Conservation (phyloP, 2,797 vertebrate species). For the Bradypodion pumilum region DNA sequence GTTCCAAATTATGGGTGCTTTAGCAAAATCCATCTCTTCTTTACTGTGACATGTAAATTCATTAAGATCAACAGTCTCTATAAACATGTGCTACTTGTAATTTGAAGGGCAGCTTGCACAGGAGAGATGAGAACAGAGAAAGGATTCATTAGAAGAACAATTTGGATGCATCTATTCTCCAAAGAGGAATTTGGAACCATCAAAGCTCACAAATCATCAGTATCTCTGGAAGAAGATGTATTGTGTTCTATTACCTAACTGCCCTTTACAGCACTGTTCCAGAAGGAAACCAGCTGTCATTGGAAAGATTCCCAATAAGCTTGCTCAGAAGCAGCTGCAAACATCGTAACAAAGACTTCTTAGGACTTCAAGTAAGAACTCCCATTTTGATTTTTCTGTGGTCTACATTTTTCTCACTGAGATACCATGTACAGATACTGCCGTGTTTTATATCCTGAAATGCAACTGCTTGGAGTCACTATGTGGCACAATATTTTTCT, state of each 20-base stretch:
- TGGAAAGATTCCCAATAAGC: constrained; percentile 25
- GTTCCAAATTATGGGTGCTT: background rate
- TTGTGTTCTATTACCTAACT: constrained; percentile 16
- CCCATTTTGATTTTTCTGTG: constrained; percentile 7
- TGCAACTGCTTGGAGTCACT: background rate
- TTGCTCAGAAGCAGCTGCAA: background rate
- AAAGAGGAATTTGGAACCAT: background rate
- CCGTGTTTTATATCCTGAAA: background rate
- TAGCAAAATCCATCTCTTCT: constrained; percentile 2
- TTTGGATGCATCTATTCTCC: background rate
- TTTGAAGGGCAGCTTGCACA: background rate
- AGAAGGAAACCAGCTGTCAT: constrained; percentile 31
- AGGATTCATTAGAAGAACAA: background rate
- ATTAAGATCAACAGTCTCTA: background rate
- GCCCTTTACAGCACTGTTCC: constrained; percentile 22
- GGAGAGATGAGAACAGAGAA: background rate
- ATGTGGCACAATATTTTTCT: background rate
- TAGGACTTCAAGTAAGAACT: background rate
- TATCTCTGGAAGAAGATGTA: constrained; percentile 8
- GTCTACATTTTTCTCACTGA: background rate
- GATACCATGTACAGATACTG: background rate
- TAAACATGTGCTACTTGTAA: background rate
- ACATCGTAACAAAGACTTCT: background rate
- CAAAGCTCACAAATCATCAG: constrained; percentile 14
- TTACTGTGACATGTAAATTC: background rate